Evolutionary conservation across 2,113 vertebrate species (phyloP).

Genomic region (Anseranas semipalmata): DNA sequence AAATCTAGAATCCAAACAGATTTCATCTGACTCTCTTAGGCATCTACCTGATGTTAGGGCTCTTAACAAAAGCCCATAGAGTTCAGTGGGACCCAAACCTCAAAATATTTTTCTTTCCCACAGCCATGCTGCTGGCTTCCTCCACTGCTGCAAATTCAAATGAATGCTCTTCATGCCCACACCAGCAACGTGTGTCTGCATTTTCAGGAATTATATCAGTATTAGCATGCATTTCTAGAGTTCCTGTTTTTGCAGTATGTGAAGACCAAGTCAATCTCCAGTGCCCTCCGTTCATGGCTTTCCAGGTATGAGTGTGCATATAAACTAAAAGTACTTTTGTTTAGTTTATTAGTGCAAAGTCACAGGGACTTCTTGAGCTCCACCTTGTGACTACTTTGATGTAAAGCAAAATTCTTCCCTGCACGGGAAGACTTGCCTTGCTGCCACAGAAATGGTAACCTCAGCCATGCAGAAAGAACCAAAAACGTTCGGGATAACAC

Average conservation of each 20-base stretch:
- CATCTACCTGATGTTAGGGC: neutral
- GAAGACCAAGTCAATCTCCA: neutral
- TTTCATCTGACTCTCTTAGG: neutral
- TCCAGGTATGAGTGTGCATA: neutral
- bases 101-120: neutral
- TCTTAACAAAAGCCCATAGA: neutral
- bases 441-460: neutral
- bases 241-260: neutral
- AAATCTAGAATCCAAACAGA: neutral
- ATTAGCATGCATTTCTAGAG: neutral
- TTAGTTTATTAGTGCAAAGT: neutral
- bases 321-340: neutral
- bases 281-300: neutral
- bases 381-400: slow-evolving; percentile 62
- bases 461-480: neutral
- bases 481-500: neutral
- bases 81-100: neutral
- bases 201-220: neutral
- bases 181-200: neutral
- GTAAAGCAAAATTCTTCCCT: neutral
- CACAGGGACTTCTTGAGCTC: slow-evolving; percentile 31
- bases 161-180: neutral
- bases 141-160: rapidly evolving
- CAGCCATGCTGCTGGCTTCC: neutral
- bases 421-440: neutral